These are phyloP conservation scores for Enhydra lutris DNA, from an alignment of 2,113 vertebrate genomes.

Conservation along the genomic window DNA sequence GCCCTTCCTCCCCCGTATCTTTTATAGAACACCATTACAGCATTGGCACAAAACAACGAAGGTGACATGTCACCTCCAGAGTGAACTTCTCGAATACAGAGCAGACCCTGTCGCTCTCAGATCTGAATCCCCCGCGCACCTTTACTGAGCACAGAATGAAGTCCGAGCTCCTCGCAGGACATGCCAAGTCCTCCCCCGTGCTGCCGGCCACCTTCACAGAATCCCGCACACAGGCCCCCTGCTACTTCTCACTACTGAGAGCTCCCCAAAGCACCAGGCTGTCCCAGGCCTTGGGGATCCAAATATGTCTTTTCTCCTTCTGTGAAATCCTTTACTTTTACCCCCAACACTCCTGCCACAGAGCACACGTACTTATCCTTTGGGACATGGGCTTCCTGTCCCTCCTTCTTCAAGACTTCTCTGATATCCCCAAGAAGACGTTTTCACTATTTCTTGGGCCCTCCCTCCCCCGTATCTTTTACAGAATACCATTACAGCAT, in stretches of 20 bases:
- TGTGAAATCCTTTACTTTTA: background rate
- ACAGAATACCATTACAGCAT: background rate
- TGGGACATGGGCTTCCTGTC: background rate
- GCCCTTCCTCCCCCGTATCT: too few species aligned
- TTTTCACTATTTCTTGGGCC: background rate
- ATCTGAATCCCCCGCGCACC: background rate
- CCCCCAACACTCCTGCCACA: rapidly evolving
- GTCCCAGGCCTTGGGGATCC: background rate
- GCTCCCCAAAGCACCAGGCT: background rate
- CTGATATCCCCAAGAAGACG: background rate
- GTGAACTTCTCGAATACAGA: background rate
- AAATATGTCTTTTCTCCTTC: background rate
- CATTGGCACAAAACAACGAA: too few species aligned
- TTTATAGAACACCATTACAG: too few species aligned
- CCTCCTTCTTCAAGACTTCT: background rate
- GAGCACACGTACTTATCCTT: background rate
- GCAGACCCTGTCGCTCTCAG: background rate
- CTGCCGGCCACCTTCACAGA: background rate
- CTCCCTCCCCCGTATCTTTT: background rate
- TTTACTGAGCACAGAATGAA: background rate
- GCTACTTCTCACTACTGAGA: background rate
- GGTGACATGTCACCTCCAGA: background rate
- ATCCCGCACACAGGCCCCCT: background rate
- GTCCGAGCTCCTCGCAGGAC: background rate
- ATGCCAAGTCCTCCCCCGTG: rapidly evolving